Percentiles rank a stretch among this genome's conserved stretches.
Evolutionary conservation across 1,140 invertebrate species (phyloP).

Genomic region (Diabrotica virgifera): DNA sequence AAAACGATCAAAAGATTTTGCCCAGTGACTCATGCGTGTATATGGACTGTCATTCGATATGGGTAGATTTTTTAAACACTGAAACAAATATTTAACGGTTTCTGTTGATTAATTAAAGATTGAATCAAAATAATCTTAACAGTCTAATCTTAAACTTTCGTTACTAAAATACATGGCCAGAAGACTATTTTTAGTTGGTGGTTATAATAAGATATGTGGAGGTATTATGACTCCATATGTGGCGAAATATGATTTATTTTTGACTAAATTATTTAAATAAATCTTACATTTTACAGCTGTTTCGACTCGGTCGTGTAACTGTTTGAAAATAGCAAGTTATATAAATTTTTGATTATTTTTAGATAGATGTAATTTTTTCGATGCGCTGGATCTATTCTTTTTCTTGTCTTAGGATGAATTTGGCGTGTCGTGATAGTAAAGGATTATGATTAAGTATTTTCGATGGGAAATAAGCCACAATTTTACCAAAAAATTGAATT

Average conservation of each 20-base stretch:
- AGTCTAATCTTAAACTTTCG: too few relatives aligned
- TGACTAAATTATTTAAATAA: neutral
- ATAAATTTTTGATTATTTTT: neutral
- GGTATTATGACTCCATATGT: neutral
- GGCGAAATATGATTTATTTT: conserved; percentile 3
- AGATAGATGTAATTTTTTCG: neutral
- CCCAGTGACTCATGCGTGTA: conserved; percentile 8
- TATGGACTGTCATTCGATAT: conserved; percentile 21
- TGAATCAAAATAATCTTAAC: too few relatives aligned
- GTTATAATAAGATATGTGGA: neutral
- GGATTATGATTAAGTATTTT: too few relatives aligned
- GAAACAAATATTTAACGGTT: neutral
- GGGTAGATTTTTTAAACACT: neutral
- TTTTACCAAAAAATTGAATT: too few relatives aligned
- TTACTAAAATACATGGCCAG: neutral
- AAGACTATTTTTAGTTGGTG: neutral
- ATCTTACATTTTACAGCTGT: neutral
- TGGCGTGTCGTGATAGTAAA: too few relatives aligned
- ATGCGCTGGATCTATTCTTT: neutral
- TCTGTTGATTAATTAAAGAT: neutral
- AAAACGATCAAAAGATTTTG: conserved; percentile 5
- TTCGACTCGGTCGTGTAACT: neutral
- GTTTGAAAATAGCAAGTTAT: neutral
- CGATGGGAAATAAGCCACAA: too few relatives aligned
- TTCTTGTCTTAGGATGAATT: too few relatives aligned